Percentiles rank a stretch among this genome's conserved stretches.
Conservation (phyloP, 2,113 vertebrate genomes). For the human region DNA sequence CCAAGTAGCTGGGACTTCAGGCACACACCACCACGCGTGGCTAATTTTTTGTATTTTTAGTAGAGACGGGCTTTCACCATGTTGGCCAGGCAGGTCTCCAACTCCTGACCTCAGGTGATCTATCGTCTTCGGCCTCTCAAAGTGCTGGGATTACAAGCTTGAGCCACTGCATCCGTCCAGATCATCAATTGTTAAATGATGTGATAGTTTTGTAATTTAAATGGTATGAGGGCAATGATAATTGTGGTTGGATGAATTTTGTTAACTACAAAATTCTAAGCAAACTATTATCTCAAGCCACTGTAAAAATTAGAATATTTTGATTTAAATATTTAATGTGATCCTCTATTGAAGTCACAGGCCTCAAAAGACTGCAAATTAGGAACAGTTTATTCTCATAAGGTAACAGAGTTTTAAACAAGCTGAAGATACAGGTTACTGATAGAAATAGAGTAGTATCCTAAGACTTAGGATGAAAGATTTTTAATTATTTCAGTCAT, state of each 20-base stretch:
- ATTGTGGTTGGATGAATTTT: background rate
- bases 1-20: too few species aligned
- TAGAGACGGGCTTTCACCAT: too few species aligned
- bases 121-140: too few species aligned
- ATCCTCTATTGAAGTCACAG: background rate
- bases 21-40: too few species aligned
- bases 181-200: background rate
- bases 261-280: background rate
- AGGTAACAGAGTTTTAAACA: background rate
- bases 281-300: background rate
- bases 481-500: background rate
- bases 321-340: background rate
- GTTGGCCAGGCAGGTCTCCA: too few species aligned
- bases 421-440: background rate
- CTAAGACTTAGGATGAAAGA: background rate
- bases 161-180: too few species aligned
- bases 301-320: background rate
- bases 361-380: background rate
- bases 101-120: too few species aligned
- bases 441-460: background rate
- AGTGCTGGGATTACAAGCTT: too few species aligned
- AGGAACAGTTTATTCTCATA: background rate
- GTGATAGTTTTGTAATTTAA: background rate
- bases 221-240: background rate
- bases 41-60: too few species aligned